These are phyloP conservation scores for Nothocercus julius DNA, from an alignment of 2,113 vertebrate genomes.

Conservation along the genomic window DNA sequence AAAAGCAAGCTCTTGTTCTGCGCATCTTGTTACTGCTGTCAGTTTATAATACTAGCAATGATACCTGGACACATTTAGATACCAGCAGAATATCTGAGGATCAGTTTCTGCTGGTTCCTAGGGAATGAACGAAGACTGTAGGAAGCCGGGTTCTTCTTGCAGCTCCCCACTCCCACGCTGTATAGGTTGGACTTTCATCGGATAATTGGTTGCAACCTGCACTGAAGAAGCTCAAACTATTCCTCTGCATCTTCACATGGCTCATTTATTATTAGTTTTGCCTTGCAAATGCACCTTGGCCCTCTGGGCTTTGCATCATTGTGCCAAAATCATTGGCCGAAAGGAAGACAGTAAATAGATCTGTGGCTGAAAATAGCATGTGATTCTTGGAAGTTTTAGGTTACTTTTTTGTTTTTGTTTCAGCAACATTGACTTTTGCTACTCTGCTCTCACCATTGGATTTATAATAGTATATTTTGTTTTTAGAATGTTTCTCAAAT, in stretches of 20 bases:
- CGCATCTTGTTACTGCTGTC: background rate
- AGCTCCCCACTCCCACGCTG: rapidly evolving
- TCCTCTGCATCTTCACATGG: background rate
- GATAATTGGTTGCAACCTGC: background rate
- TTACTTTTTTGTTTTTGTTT: background rate
- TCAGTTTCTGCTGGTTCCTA: background rate
- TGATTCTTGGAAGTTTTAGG: background rate
- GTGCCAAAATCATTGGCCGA: background rate
- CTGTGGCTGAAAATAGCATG: background rate
- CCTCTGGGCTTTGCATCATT: background rate
- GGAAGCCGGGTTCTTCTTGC: background rate
- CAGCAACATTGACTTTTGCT: rapidly evolving
- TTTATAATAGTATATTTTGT: background rate
- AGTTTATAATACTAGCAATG: background rate
- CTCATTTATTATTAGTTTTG: background rate
- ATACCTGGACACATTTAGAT: background rate
- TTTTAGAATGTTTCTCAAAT: background rate
- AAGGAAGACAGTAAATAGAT: background rate
- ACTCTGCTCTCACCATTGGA: background rate
- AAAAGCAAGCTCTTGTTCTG: background rate
- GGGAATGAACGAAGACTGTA: background rate
- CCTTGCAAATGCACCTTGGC: background rate
- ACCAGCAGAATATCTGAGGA: background rate
- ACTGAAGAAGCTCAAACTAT: background rate
- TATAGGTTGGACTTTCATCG: background rate